Evolutionary conservation across 1,140 invertebrate species (phyloP), one percentile per base, ranked within the genome.

Genomic region (Heliconius nattereri): DNA sequence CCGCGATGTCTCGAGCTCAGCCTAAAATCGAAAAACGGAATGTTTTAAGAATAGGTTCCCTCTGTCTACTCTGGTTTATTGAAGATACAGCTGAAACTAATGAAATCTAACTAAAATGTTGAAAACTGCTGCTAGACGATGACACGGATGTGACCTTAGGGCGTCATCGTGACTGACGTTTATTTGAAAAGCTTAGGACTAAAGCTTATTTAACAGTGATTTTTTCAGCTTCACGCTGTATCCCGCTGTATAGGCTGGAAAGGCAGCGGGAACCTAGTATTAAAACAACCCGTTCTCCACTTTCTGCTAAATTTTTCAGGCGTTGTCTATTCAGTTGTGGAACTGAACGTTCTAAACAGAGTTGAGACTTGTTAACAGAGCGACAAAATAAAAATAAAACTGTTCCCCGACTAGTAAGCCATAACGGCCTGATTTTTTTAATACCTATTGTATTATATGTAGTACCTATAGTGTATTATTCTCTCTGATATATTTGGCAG

Each of bases 141-240:
- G 54, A 57, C 54, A 23, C 54, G n/a, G 54, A 9, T 3, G 54
- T 57, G 54, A 57, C 54, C 54, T n/a, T n/a, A 57, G 20, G 54
- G 23, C 8, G 54, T 57, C 54, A 57, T 57, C 54, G 54, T 57
- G 54, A 57, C 54, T 57, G 54, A 57, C 54, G n/a, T 57, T 57
- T 57, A 57, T 57, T 57, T n/a, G 54, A 23, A 57, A 57, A 57
- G 54, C n/a, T 57, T n/a, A 0, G 8, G n/a, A 20, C n/a, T n/a
- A n/a, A 9, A 57, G n/a, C 54, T n/a, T 57, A n/a, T 57, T 57
- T 57, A 57, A 57, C 54, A 57, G 49, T 52, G 16, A 2, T 52
- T 52, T 52, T 52, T 52, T 20, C 8, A 19, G 49, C 19, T 52
- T 23, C 20, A 57, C 8, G 49, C 49, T 52, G 13, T 52, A 19